These are phyloP conservation scores for Gymnoscopelus braueri DNA, from an alignment of 2,797 vertebrate species.

Conservation along the genomic window DNA sequence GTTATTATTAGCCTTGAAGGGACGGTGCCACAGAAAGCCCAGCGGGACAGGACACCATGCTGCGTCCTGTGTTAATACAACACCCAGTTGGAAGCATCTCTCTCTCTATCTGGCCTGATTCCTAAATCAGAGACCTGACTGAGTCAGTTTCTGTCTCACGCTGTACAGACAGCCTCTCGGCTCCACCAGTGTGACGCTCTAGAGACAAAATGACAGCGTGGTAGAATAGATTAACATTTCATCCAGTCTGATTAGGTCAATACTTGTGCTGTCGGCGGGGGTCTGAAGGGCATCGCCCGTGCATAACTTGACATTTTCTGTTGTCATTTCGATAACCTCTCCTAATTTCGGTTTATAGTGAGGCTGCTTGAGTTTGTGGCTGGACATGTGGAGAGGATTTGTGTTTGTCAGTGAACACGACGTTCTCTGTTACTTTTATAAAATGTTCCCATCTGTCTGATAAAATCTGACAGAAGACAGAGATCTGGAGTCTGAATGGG, in stretches of 20 bases:
- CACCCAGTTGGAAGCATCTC: slow-evolving; percentile 4
- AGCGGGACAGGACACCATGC: slow-evolving; percentile 6
- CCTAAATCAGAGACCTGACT: not conserved
- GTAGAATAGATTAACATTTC: slow-evolving; percentile 55
- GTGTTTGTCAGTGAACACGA: not conserved
- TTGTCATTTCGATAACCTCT: not conserved
- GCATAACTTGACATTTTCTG: slow-evolving; percentile 35
- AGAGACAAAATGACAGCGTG: slow-evolving; percentile 15
- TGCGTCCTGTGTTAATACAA: not conserved
- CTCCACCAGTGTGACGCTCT: not conserved
- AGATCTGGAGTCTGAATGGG: not conserved
- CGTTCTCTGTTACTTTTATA: not conserved
- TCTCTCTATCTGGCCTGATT: not conserved
- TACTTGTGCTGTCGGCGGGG: not conserved
- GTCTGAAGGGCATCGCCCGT: slow-evolving; percentile 10
- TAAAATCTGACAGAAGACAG: not conserved
- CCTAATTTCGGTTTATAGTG: not conserved
- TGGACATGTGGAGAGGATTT: not conserved
- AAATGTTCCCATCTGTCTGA: slow-evolving; percentile 7
- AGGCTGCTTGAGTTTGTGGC: not conserved
- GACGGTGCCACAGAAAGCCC: not conserved
- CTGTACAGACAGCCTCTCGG: not conserved
- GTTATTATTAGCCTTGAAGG: not conserved
- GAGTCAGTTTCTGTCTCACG: not conserved
- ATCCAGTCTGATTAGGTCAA: slow-evolving; percentile 32